Conservation (phyloP, 2,888 invertebrate species). For the Drosophila putrida region DNA sequence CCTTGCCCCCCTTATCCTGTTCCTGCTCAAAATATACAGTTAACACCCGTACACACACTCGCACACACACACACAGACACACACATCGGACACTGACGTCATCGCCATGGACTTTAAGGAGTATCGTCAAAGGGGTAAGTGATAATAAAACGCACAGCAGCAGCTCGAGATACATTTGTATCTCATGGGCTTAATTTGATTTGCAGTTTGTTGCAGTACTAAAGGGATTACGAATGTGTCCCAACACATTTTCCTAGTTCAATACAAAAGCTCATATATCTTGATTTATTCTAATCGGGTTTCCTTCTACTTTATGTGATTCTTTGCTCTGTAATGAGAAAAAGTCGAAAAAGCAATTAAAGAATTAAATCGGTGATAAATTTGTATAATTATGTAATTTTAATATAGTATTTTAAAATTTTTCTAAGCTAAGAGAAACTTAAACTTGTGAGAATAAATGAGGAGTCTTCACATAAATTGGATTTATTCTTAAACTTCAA, state of each 20-base stretch:
- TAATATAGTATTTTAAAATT: neutral
- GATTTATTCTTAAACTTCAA: no score
- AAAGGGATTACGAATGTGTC: slow-evolving; percentile 50
- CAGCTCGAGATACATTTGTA: slow-evolving; percentile 54
- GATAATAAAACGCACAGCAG: slow-evolving; percentile 75
- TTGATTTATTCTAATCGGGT: slow-evolving; percentile 44
- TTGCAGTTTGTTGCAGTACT: slow-evolving; percentile 40
- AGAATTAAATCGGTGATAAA: no score
- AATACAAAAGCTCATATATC: slow-evolving; percentile 41
- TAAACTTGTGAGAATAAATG: no score
- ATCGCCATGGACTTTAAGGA: slow-evolving; percentile 86
- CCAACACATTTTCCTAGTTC: slow-evolving; percentile 41
- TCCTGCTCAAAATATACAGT: neutral
- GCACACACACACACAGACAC: slow-evolving; percentile 4
- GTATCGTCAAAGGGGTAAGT: slow-evolving; percentile 87
- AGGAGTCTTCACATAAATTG: no score
- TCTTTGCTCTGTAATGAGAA: neutral
- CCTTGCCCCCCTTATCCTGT: neutral
- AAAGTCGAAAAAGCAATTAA: neutral
- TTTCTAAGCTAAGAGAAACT: no score
- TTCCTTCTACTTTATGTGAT: slow-evolving; percentile 8
- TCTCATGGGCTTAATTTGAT: slow-evolving; percentile 66
- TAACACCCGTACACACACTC: slow-evolving; percentile 3
- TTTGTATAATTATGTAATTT: neutral
- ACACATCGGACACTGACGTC: slow-evolving; percentile 18